Base-by-base conservation (phyloP, 2,797 vertebrate genomes). In the Silurus aristotelis region DNA sequence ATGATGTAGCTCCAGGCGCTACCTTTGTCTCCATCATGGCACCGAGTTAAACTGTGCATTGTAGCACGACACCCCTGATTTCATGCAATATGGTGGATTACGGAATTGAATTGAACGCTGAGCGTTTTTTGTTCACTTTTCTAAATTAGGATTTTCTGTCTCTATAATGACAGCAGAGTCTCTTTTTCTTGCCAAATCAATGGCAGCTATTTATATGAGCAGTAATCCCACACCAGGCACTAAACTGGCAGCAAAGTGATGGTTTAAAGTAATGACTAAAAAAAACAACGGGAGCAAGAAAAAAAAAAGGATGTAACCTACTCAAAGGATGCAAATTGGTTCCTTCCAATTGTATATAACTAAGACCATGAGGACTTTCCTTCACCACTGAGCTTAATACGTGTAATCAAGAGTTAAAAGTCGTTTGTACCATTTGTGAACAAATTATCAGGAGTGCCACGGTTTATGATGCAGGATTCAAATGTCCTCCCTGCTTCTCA, bases 131-230 rank as follows among this genome's bases (percentile, higher is more conserved):
- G 92, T 94, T 95, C 92, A 93, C 91, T 95, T 94, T 95, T 95
- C 94, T 94, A 95, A 95, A 95, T 95, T 95, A 94, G 94, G 94
- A 95, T 95, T 95, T 95, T 95, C 94, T 95, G 93, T 93, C 93
- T 94, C 91, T 90, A 92, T 93, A 94, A 95, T 94, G 94, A 94
- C 91, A 93, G 92, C 92, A 93, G 94, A 93, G 92, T 92, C 93
- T 95, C 92, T 94, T 94, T 89, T 91, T 92, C 88, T 94, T 93
- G 93, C 93, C 90, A 93, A 94, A 95, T 95, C 94, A 94, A 93
- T 94, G 93, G 94, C 93, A 94, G 94, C 94, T 95, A 95, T 95
- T 95, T 95, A 95, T 95, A 95, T 86, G 92, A 94, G 90, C 90
- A 66, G 88, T 95, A 95, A 95, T 95, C 94, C 93, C 91, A 92